phyloP scores from a whole-genome alignment of 2,888 invertebrate genomes.

The Leucophora obtusa region DNA sequence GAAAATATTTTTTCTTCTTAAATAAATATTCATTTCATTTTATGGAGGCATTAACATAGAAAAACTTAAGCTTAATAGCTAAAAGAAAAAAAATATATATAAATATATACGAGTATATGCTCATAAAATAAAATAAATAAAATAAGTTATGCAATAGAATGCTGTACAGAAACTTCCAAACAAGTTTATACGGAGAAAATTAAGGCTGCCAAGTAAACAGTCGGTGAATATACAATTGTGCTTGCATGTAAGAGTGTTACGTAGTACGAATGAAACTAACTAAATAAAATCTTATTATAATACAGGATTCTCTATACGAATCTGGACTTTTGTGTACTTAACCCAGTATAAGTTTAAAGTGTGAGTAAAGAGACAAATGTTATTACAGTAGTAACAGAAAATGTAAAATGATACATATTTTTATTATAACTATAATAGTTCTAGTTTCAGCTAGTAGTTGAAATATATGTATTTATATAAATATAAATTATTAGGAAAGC shows the following conservation, averaged over 20 bases:
- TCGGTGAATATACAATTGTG: slow-evolving; percentile 4
- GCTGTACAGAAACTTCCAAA: too few relatives aligned
- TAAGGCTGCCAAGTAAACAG: slow-evolving; percentile 41
- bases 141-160: too few relatives aligned
- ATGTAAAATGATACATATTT: too few relatives aligned
- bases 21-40: slow-evolving; percentile 51
- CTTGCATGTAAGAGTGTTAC: not conserved
- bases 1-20: slow-evolving; percentile 5
- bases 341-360: slow-evolving; percentile 54
- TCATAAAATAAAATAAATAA: not conserved
- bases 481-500: too few relatives aligned
- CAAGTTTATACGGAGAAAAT: slow-evolving; percentile 1
- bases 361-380: slow-evolving; percentile 36
- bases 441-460: too few relatives aligned
- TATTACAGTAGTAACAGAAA: not conserved
- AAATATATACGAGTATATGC: too few relatives aligned
- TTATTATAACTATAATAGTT: too few relatives aligned
- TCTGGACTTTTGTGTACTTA: slow-evolving; percentile 38
- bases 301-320: not conserved
- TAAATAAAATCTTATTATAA: slow-evolving; percentile 40
- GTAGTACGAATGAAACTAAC: slow-evolving; percentile 4
- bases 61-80: slow-evolving; percentile 35
- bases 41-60: slow-evolving; percentile 48
- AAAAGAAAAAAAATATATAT: slow-evolving; percentile 4
- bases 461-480: too few relatives aligned